These are phyloP conservation scores for Coelinius sp. DNA, from an alignment of 2,888 invertebrate species.

Conservation along the genomic window DNA sequence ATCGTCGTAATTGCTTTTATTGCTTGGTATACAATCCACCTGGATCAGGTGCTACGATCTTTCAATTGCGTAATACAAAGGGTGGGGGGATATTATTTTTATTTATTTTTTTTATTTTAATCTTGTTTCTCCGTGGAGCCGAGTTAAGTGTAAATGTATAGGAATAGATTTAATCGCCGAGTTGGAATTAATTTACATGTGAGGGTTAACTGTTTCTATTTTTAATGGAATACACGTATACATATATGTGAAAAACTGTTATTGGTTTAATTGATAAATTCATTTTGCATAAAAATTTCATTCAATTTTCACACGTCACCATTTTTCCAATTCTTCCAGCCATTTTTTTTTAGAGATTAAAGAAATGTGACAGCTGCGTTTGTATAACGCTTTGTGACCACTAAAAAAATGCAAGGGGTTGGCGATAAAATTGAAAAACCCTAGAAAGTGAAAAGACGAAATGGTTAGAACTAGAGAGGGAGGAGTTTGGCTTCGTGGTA, in stretches of 20 bases:
- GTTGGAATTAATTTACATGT: background rate
- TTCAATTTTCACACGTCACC: background rate
- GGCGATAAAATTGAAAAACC: conserved; percentile 23
- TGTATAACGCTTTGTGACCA: background rate
- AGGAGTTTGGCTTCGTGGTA: conserved; percentile 56
- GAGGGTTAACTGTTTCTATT: background rate
- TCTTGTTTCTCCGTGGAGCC: too few species aligned
- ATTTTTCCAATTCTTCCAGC: background rate
- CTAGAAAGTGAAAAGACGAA: conserved; percentile 38
- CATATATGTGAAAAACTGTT: too few species aligned
- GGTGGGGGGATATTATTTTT: background rate
- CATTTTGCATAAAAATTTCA: too few species aligned
- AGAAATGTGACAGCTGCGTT: conserved; percentile 6
- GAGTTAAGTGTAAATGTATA: too few species aligned
- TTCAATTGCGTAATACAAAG: conserved; percentile 7
- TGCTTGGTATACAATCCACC: background rate
- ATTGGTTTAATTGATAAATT: background rate
- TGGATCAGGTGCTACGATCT: conserved; percentile 19
- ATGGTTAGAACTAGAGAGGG: conserved; percentile 43
- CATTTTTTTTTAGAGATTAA: background rate
- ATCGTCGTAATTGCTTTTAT: conserved; percentile 18
- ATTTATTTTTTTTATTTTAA: background rate
- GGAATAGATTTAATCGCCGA: background rate
- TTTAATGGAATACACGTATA: too few species aligned
- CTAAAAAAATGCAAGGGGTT: background rate